Evolutionary conservation across 2,888 invertebrate genomes (phyloP).

Genomic region (Labia minor): DNA sequence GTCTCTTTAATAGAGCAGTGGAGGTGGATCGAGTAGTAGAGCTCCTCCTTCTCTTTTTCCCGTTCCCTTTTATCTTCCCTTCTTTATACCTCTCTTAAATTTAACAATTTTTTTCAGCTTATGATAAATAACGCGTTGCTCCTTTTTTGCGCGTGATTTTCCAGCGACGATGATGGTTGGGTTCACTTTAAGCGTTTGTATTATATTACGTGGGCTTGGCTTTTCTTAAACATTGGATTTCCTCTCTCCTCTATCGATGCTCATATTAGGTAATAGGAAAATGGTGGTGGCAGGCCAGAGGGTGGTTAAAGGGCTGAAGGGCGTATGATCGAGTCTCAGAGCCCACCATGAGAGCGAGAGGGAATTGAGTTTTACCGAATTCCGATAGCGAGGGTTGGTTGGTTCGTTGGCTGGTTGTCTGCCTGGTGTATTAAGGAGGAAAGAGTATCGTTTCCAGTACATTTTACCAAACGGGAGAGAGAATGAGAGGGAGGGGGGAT

Average conservation of each 20-base stretch:
- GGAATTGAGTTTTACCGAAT: conserved; percentile 4
- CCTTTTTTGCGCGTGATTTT: not conserved
- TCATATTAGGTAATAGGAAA: conserved; percentile 13
- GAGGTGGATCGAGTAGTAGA: too few species aligned
- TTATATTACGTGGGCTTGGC: conserved; percentile 7
- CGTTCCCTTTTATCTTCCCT: too few species aligned
- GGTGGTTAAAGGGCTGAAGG: not conserved
- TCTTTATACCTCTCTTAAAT: too few species aligned
- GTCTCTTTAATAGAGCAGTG: too few species aligned
- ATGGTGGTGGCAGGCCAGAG: not conserved
- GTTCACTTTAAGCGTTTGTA: not conserved
- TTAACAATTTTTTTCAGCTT: too few species aligned
- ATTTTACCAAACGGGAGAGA: not conserved
- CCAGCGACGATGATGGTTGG: not conserved
- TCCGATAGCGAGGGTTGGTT: not conserved
- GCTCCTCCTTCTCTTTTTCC: too few species aligned
- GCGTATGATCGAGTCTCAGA: not conserved
- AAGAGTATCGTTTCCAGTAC: conserved; percentile 1
- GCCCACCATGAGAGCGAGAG: not conserved
- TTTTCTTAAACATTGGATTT: conserved; percentile 13
- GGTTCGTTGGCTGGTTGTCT: not conserved
- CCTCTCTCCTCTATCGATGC: not conserved
- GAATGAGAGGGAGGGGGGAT: too few species aligned
- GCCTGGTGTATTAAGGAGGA: not conserved
- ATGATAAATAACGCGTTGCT: too few species aligned